Evolutionary conservation across 2,888 invertebrate genomes (phyloP), one percentile per base, ranked within the genome.

Genomic region (Odontocerum albicorne): DNA sequence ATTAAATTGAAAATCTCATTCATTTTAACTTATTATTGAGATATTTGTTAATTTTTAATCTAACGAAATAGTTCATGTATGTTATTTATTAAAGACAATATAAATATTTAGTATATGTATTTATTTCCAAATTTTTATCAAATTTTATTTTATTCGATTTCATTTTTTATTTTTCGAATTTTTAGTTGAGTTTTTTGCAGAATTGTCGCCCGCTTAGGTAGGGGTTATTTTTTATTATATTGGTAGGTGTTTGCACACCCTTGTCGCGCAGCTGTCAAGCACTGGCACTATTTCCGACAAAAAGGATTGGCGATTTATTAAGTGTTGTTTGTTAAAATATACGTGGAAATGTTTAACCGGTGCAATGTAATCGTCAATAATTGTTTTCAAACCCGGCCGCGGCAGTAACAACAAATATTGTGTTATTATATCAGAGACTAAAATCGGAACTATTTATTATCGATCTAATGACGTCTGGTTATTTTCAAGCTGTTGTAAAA

Each of bases 401-500:
- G 27, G n/a, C 4, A 10, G 10, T 27, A 27, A 27, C 10, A 27
- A 27, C 27, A 27, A 27, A 10, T 27, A 10, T 27, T 4, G 10
- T 27, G 4, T 27, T 27, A 10, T 27, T 7, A 27, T 10, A 10
- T 27, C 27, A 27, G 6, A 27, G 10, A 10, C 10, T n/a, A n/a
- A n/a, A n/a, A n/a, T n/a, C n/a, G n/a, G n/a, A n/a, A 22, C 15
- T 53, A 53, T 49, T 49, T 45, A 39, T 35, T 56, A 56, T 56
- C 51, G 56, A 56, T 56, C 51, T 32, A 51, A 51, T 51, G 51
- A 56, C 56, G 51, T 56, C 56, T 56, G 50, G 46, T 43, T 51
- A 45, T 46, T 49, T 44, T 46, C 55, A 46, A 55, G 42, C 46
- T 45, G 50, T 55, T 56, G 21, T 19, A 42, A 56, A 51, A 50